Conservation (phyloP, 2,888 invertebrate genomes). For the Heliothis peltigera region DNA sequence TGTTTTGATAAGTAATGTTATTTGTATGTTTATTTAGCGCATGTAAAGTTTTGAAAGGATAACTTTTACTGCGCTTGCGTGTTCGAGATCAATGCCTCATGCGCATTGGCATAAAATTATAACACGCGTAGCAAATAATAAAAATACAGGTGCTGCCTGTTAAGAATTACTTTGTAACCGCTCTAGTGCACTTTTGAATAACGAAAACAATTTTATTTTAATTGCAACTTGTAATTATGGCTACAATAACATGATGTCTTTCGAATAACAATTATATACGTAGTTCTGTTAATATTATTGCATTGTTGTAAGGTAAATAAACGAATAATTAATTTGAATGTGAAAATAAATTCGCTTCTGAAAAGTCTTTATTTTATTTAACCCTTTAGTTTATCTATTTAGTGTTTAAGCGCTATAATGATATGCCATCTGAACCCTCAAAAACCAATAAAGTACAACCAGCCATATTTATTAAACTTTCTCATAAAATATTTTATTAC, state of each 20-base stretch:
- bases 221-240: slow-evolving; percentile 7
- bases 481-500: slow-evolving; percentile 63
- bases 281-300: background rate
- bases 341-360: background rate
- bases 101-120: slow-evolving; percentile 48
- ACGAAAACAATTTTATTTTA: slow-evolving; percentile 27
- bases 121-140: slow-evolving; percentile 54
- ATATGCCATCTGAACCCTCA: slow-evolving; percentile 52
- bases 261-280: slow-evolving; percentile 18
- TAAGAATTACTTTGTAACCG: slow-evolving; percentile 10
- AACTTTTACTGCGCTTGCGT: slow-evolving; percentile 64
- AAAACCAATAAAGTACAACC: slow-evolving; percentile 58
- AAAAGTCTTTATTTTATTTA: slow-evolving; percentile 1
- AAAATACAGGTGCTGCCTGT: slow-evolving; percentile 39
- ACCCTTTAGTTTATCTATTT: slow-evolving; percentile 23
- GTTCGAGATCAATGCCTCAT: slow-evolving; percentile 61
- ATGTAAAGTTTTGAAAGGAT: slow-evolving; percentile 46
- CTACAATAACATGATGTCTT: slow-evolving; percentile 1
- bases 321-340: background rate
- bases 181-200: slow-evolving; percentile 28
- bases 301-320: background rate
- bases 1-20: slow-evolving; percentile 66
- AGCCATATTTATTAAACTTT: slow-evolving; percentile 51
- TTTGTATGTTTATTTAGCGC: slow-evolving; percentile 61
- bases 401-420: slow-evolving; percentile 52